Base-by-base conservation (phyloP, 2,797 vertebrate species). In the Podargus strigoides region DNA sequence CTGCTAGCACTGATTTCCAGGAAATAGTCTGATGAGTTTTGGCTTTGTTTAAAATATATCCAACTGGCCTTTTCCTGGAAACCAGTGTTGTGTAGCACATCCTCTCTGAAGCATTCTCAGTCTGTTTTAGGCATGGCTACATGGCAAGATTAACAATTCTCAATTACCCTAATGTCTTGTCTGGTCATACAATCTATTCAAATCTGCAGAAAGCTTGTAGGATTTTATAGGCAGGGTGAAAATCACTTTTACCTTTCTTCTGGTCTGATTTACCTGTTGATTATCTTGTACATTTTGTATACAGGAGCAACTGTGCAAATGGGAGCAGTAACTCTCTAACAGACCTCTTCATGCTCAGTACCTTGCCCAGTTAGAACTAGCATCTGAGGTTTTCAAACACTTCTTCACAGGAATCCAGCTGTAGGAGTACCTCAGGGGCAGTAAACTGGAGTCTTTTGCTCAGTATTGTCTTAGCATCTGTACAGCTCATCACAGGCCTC, bases 1-100 rank as follows among this genome's bases (percentile, higher is more conserved):
- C 67, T 60, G 34, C 63, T 95, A 68, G 60, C 84, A 69, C 32
- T n/a, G 68, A 75, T 95, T 90, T 96, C 46, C 83, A 89, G 70
- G 87, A 95, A 96, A 76, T 16, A 72, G 74, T 69, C 77, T 90
- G 23, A 28, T 70, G 32, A 8, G 34, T 39, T 85, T 94, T 95
- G 59, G 62, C 66, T 70, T 89, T 90, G 84, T 95, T 96, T 63
- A 80, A 89, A 95, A 90, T 85, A 41, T 13, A 58, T 46, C 50
- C 28, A 91, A 30, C 55, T 80, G 47, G 70, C 36, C 92, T 89
- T 93, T 95, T 95, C 93, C 87, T 96, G 91, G 63, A 91, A 95
- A 72, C 62, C 82, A 37, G 32, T 88, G 84, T 85, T 83, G 39
- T 87, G 83, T 76, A 86, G 77, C 56, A 82, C 49, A 86, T 62